Percentiles rank a stretch among this genome's conserved stretches.
Conservation (phyloP, 2,888 invertebrate species). For the Chirona hameri region DNA sequence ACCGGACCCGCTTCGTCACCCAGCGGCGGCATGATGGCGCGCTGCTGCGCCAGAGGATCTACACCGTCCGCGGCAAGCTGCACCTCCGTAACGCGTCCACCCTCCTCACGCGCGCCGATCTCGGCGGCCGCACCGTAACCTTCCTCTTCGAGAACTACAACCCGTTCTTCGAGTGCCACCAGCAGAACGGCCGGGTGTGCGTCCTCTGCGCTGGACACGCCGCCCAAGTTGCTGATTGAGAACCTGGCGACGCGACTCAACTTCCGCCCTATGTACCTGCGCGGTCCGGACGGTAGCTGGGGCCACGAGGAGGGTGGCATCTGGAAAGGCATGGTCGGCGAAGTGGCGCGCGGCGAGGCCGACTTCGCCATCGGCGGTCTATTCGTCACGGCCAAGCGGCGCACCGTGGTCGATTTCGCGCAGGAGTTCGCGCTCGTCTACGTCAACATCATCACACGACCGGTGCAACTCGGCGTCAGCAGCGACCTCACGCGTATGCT, state of each 20-base stretch:
- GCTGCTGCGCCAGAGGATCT: background rate
- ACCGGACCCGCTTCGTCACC: background rate
- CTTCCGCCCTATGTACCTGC: conserved; percentile 3
- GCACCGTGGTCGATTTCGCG: background rate
- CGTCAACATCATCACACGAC: conserved; percentile 6
- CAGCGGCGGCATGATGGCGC: background rate
- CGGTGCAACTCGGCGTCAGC: background rate
- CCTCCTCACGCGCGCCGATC: background rate
- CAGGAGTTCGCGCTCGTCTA: conserved; percentile 13
- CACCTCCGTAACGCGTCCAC: background rate
- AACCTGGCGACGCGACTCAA: background rate
- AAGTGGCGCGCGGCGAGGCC: conserved; percentile 12
- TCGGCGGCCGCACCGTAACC: background rate
- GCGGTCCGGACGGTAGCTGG: conserved; percentile 12
- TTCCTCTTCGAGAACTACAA: conserved; percentile 27
- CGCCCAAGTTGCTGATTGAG: background rate
- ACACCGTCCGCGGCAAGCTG: background rate
- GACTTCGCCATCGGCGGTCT: conserved; percentile 24
- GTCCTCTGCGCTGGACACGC: background rate
- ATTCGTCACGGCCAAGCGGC: conserved; percentile 9
- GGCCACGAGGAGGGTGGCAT: conserved; percentile 26
- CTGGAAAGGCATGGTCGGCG: conserved; percentile 26
- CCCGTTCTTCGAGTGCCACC: conserved; percentile 8
- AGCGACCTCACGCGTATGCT: conserved; percentile 3
- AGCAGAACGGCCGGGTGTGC: background rate